Base-by-base conservation (phyloP, 2,888 invertebrate species). In the Laspeyria flexula region DNA sequence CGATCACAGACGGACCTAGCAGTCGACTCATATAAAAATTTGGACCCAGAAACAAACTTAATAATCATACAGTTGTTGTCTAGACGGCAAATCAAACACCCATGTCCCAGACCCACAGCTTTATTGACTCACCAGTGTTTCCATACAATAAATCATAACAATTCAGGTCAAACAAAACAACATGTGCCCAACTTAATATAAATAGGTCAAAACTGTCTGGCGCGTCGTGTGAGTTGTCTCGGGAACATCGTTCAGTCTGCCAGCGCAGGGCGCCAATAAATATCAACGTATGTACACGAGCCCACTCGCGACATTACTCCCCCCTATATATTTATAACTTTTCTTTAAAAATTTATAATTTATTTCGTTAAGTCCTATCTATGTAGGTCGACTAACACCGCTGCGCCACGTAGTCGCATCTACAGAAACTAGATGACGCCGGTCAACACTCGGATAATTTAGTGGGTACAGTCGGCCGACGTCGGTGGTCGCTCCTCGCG, bases 41-140 rank as follows among this genome's bases (percentile, higher is more conserved):
- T 87, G 87, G 86, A 87, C 89, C 89, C 90, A 85, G 79, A 86
- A 85, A 84, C 76, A 80, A 86, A 85, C 80, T 78, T 78, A 83
- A 82, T 31, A 31, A 31, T 7, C 31, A 31, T 79, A 81, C 75
- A 81, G 73, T 77, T 73, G 63, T 55, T 67, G 63, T 65, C 71
- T 73, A 77, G 72, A 79, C 81, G 79, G 77, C 81, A 90, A 91
- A 91, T 90, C 81, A 90, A 90, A 90, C 90, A 89, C 83, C 83
- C 77, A 79, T 79, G 79, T 90, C 91, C 92, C 92, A 90, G 90
- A 91, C 91, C 92, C 92, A 92, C 91, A 88, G 88, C 88, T 92
- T 92, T 91, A 92, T 92, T 92, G 91, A 92, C 92, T 91, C 81
- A 90, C 90, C 92, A 91, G 90, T 88, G 90, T 90, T 88, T 86